Conservation (phyloP, 2,888 invertebrate genomes). For the Lepidochrysops patricia region DNA sequence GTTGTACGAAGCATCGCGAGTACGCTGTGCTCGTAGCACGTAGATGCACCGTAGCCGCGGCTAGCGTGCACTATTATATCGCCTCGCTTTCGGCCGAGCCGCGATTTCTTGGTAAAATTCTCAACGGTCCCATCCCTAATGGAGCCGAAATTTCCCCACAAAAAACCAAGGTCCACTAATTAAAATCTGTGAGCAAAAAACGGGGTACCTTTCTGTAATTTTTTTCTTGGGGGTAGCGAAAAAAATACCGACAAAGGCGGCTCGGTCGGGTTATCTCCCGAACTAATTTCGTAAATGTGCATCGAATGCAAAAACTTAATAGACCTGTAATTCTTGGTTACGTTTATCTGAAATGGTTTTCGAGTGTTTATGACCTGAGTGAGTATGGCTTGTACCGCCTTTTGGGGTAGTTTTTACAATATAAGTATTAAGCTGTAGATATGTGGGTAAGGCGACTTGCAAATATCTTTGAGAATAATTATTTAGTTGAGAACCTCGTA, state of each 20-base stretch:
- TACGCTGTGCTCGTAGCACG: conserved; percentile 3
- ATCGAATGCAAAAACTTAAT: conserved; percentile 38
- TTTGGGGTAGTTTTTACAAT: background rate
- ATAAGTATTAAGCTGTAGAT: too few species aligned
- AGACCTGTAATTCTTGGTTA: conserved; percentile 29
- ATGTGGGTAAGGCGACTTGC: background rate
- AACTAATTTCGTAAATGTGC: conserved; percentile 48
- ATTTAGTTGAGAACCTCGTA: too few species aligned
- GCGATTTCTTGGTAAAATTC: conserved; percentile 11
- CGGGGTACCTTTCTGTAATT: conserved; percentile 40
- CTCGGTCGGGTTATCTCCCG: conserved; percentile 42
- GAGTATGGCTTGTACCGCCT: too few species aligned
- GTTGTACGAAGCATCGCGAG: background rate
- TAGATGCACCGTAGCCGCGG: conserved; percentile 5
- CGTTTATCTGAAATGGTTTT: background rate
- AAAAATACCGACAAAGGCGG: conserved; percentile 64
- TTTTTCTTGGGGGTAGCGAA: conserved; percentile 43
- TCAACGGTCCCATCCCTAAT: conserved; percentile 13
- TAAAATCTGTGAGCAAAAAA: conserved; percentile 59
- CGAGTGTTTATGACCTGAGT: background rate
- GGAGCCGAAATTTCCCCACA: conserved; percentile 8
- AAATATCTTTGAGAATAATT: too few species aligned
- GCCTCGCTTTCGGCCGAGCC: background rate
- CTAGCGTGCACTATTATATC: background rate
- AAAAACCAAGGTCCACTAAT: conserved; percentile 45